Evolutionary conservation across 2,888 invertebrate genomes (phyloP).

Genomic region (Hyposoter didymator): DNA sequence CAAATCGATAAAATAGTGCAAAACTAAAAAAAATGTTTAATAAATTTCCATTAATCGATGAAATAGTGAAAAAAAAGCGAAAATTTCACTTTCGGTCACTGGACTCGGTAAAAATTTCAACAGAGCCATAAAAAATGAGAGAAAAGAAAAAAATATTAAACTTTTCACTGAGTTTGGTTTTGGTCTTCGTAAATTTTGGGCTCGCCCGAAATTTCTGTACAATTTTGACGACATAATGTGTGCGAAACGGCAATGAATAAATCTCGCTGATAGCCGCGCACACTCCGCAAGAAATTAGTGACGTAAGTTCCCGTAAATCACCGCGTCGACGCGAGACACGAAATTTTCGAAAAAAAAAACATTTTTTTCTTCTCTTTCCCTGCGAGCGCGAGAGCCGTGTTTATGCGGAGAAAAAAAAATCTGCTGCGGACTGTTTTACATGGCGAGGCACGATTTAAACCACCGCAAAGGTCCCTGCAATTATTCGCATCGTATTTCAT

Average conservation of each 20-base stretch:
- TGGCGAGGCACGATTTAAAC: slow-evolving; percentile 11
- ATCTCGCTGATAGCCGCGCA: background rate
- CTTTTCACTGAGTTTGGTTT: background rate
- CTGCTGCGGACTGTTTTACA: background rate
- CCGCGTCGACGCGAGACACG: background rate
- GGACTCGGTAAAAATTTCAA: background rate
- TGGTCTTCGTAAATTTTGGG: background rate
- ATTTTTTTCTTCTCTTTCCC: background rate
- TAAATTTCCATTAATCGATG: too few species aligned
- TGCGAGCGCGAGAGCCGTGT: background rate
- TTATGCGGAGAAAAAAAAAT: slow-evolving; percentile 2
- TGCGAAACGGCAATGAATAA: slow-evolving; percentile 16
- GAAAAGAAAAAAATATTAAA: background rate
- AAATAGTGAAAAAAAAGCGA: background rate
- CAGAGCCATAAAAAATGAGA: slow-evolving; percentile 6
- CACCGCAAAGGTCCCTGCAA: slow-evolving; percentile 43
- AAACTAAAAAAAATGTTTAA: background rate
- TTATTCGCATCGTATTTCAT: slow-evolving; percentile 60
- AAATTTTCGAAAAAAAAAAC: slow-evolving; percentile 25
- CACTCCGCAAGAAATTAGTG: background rate
- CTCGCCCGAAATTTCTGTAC: background rate
- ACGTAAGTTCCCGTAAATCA: slow-evolving; percentile 11
- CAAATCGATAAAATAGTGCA: background rate
- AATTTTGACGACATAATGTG: background rate
- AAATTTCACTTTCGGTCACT: background rate